Base-by-base conservation (phyloP, 2,797 vertebrate genomes). In the Melanotaenia boesemani region DNA sequence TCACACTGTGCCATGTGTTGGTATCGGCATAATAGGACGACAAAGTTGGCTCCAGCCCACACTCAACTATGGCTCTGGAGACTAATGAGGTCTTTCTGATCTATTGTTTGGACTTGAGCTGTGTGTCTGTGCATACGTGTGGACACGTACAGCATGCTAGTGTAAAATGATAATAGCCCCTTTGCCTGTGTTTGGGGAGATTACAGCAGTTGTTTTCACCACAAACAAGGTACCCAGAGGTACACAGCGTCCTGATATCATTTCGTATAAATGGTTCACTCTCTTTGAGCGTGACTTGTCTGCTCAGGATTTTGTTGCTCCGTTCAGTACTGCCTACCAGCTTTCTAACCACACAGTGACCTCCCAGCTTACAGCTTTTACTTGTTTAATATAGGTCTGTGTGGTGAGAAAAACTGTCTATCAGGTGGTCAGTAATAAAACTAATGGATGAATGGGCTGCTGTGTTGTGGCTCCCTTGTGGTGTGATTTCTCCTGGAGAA, bases 61-160 rank as follows among this genome's bases (percentile, higher is more conserved):
- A 64, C 85, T 89, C 81, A 81, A 70, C 86, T 82, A 56, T 3
- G 11, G 80, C 87, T 88, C 84, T 32, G 69, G 82, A 88, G 86
- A 90, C 86, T 93, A 93, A 94, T 91, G 90, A 92, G 90, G 84
- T 90, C 80, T 86, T 88, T 83, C 76, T 76, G 63, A 83, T 89
- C 84, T 85, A 86, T 93, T 92, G 91, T 93, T 83, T 58, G 76
- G 86, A 86, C 79, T 73, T 87, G 82, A 84, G 82, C 84, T 71
- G 76, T 80, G 70, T 65, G 44, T 84, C 30, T 57, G 81, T 67
- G 75, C 60, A 39, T 59, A 52, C 58, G 60, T 74, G 76, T 60
- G 63, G 50, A 78, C 41, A 63, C 4, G 12, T 72, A 22, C 48
- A 55, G 73, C 71, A 66, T 60, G 67, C 76, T 87, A 84, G 74